Evolutionary conservation across 2,888 invertebrate species (phyloP).

Genomic region (Ditula angustiorana): DNA sequence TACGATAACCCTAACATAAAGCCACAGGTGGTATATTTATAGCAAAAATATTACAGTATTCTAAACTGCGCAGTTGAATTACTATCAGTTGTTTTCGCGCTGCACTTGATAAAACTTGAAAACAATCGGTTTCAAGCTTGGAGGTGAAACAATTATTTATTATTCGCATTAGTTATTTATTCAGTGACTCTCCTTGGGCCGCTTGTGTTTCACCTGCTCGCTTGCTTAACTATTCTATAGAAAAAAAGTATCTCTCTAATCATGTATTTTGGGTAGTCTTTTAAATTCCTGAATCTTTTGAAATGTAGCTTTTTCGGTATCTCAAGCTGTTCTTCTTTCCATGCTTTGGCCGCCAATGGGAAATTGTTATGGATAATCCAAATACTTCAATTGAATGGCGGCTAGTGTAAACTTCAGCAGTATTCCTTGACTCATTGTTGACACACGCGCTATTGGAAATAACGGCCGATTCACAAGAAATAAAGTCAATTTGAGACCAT

Average conservation of each 20-base stretch:
- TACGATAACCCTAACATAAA: conserved; percentile 22
- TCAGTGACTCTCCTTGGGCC: too few relatives aligned
- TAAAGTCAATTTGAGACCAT: conserved; percentile 19
- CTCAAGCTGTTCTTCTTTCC: too few relatives aligned
- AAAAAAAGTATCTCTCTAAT: too few relatives aligned
- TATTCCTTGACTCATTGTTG: conserved; percentile 31
- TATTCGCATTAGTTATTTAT: neutral
- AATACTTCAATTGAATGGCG: neutral
- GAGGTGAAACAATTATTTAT: neutral
- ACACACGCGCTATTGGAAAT: conserved; percentile 29
- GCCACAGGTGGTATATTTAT: conserved; percentile 9
- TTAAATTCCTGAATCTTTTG: too few relatives aligned
- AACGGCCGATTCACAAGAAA: conserved; percentile 26
- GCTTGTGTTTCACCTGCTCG: too few relatives aligned
- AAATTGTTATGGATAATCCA: neutral
- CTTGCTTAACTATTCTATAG: too few relatives aligned
- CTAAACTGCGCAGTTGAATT: conserved; percentile 22
- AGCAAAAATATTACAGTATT: neutral
- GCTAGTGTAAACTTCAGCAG: conserved; percentile 22
- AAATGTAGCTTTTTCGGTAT: too few relatives aligned
- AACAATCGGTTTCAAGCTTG: neutral
- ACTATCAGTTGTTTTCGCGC: conserved; percentile 34
- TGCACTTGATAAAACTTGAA: conserved; percentile 10
- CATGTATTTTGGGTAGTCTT: too few relatives aligned
- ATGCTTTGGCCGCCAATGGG: too few relatives aligned